These are phyloP conservation scores for Dexiosoma caninum DNA, from an alignment of 2,888 invertebrate genomes.

Conservation along the genomic window DNA sequence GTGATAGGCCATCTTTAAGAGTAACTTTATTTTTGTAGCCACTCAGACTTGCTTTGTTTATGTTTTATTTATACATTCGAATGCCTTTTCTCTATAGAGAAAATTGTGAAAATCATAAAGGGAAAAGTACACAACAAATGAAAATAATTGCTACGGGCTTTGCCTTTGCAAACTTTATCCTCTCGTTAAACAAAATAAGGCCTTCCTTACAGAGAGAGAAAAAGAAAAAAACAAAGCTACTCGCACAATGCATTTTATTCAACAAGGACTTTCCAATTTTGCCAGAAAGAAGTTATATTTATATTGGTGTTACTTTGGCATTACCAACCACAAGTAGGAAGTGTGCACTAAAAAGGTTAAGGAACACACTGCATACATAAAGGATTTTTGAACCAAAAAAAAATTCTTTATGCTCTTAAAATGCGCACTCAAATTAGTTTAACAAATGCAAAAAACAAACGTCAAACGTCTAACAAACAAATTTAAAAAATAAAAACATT, in stretches of 20 bases:
- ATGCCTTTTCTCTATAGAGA: neutral
- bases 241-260: neutral
- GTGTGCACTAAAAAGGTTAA: neutral
- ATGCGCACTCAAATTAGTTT: conserved; percentile 14
- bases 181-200: neutral
- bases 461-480: too few species aligned
- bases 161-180: conserved; percentile 6
- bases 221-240: neutral
- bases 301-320: neutral
- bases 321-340: neutral
- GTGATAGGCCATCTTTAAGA: neutral
- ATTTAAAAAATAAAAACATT: too few species aligned
- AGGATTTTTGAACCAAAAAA: too few species aligned
- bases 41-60: neutral
- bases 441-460: neutral
- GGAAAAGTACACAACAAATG: neutral
- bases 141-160: neutral
- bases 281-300: neutral
- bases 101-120: neutral
- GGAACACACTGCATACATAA: too few species aligned
- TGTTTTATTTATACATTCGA: neutral
- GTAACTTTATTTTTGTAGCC: neutral
- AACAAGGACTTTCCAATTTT: neutral
- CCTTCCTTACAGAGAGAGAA: too few species aligned
- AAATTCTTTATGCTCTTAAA: neutral